These are phyloP conservation scores for Julus scanicus DNA, from an alignment of 2,888 invertebrate genomes.

Conservation along the genomic window DNA sequence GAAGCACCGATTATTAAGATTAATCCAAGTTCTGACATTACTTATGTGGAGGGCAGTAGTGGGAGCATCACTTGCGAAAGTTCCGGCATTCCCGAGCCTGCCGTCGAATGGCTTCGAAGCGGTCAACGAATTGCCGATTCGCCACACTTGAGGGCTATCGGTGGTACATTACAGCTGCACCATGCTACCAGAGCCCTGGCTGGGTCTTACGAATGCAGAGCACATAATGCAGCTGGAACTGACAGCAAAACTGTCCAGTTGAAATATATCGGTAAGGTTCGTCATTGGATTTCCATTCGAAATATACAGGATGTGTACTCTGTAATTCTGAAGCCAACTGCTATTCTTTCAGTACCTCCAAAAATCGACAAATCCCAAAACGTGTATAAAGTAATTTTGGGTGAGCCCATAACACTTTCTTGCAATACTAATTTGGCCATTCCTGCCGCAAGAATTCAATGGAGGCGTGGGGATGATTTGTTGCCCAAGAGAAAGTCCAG, in stretches of 20 bases:
- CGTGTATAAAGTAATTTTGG: constrained; percentile 46
- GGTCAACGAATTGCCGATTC: constrained; percentile 57
- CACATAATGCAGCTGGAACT: constrained; percentile 74
- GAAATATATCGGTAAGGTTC: constrained; percentile 36
- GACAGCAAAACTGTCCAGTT: constrained; percentile 3
- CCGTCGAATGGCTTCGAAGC: constrained; percentile 62
- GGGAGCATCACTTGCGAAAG: constrained; percentile 63
- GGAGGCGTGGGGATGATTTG: constrained; percentile 64
- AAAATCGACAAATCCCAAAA: not conserved
- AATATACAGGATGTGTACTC: no score
- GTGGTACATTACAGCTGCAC: not conserved
- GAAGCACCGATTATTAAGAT: constrained; percentile 63
- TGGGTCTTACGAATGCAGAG: constrained; percentile 74
- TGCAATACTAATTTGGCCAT: constrained; percentile 59
- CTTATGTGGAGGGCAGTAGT: constrained; percentile 61
- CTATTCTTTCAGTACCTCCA: constrained; percentile 26
- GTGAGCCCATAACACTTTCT: constrained; percentile 61
- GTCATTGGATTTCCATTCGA: no score
- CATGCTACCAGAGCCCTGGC: constrained; percentile 61
- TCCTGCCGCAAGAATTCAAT: constrained; percentile 63
- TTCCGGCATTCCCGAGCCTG: constrained; percentile 64
- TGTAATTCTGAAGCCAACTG: not conserved
- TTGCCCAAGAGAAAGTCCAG: not conserved
- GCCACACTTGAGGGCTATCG: not conserved
- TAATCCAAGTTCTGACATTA: constrained; percentile 61